Conservation (phyloP, 2,113 vertebrate species). For the Pristiophorus japonicus region DNA sequence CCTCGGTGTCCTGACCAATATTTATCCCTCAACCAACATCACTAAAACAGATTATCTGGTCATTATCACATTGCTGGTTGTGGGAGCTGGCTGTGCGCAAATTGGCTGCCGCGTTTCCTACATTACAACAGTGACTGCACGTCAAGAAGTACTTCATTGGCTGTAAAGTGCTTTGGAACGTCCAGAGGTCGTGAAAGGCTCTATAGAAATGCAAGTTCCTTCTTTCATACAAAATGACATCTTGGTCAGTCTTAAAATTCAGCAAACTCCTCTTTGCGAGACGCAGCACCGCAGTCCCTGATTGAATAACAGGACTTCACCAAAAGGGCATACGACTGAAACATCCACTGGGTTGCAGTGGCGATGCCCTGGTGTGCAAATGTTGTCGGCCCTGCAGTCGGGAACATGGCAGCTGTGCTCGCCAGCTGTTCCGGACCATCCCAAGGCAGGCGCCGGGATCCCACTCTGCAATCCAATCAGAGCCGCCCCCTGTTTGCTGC, state of each 20-base stretch:
- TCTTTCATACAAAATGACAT: background rate
- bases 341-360: background rate
- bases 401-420: background rate
- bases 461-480: background rate
- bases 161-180: background rate
- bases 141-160: background rate
- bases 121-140: background rate
- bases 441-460: background rate
- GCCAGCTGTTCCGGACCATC: background rate
- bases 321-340: background rate
- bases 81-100: background rate
- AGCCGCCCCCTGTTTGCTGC: background rate
- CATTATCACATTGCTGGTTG: no score
- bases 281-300: background rate
- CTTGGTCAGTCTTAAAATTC: background rate
- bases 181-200: background rate
- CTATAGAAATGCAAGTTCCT: background rate
- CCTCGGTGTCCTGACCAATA: no score
- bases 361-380: background rate
- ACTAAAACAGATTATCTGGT: no score
- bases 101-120: background rate
- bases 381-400: no score
- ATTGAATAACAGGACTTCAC: conserved; percentile 2
- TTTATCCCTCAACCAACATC: no score
- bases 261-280: background rate